These are phyloP conservation scores for Arnoldichthys spilopterus DNA, from an alignment of 2,797 vertebrate species.

Conservation along the genomic window DNA sequence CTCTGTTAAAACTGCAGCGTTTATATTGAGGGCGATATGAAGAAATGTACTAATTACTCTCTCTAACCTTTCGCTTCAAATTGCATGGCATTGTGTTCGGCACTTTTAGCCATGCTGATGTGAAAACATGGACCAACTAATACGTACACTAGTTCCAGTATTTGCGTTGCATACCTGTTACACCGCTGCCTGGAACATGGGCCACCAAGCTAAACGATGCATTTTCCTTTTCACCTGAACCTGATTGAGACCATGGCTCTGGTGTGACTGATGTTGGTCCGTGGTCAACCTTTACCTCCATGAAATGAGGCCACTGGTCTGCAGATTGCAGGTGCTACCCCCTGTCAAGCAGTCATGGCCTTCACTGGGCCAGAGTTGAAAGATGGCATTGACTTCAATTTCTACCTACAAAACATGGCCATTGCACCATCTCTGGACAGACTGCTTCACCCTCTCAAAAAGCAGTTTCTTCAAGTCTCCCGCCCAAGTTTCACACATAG, in stretches of 20 bases:
- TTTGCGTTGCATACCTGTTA: neutral
- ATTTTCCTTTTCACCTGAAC: conserved; percentile 54
- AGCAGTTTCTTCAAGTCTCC: conserved; percentile 21
- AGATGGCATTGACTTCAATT: conserved; percentile 77
- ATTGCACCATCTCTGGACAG: conserved; percentile 50
- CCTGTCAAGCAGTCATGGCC: conserved; percentile 65
- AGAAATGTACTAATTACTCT: neutral
- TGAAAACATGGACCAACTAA: neutral
- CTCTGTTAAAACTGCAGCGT: neutral
- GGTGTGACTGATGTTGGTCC: conserved; percentile 66
- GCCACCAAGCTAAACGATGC: conserved; percentile 47
- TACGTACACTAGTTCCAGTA: neutral
- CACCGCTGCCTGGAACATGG: conserved; percentile 19
- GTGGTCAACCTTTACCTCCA: conserved; percentile 64
- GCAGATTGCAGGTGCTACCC: conserved; percentile 78
- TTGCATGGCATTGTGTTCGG: neutral
- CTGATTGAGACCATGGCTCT: conserved; percentile 55
- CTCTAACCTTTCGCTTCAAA: neutral
- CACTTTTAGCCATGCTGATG: conserved; percentile 1
- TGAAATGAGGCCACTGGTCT: conserved; percentile 79
- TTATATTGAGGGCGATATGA: neutral
- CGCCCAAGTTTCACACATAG: conserved; percentile 2
- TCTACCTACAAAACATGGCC: conserved; percentile 54
- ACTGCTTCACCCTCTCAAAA: neutral
- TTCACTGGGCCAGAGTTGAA: conserved; percentile 67